Conservation (phyloP, 2,888 invertebrate species). For the Ferrisia virgata region DNA sequence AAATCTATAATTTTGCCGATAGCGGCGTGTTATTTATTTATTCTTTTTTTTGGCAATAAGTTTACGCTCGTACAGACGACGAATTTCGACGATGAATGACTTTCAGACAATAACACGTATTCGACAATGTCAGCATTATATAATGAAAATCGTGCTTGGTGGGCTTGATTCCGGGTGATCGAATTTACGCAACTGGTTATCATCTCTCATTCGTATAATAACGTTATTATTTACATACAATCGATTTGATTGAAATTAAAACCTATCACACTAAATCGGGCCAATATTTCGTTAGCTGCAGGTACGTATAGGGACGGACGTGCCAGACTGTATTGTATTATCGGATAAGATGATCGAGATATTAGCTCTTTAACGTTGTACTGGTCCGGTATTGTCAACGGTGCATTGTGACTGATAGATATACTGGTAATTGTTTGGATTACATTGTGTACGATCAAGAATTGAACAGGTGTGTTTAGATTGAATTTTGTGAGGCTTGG, state of each 20-base stretch:
- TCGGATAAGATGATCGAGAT: neutral
- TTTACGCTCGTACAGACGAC: neutral
- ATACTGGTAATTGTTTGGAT: neutral
- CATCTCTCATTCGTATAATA: neutral
- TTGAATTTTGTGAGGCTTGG: too few relatives aligned
- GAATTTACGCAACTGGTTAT: slow-evolving; percentile 16
- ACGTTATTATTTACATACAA: slow-evolving; percentile 26
- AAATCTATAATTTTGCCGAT: neutral
- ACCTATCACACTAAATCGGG: neutral
- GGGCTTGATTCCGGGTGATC: slow-evolving; percentile 22
- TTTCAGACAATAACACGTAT: neutral
- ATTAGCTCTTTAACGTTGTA: neutral
- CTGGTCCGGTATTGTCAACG: neutral
- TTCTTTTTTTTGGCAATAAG: neutral
- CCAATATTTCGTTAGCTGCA: neutral
- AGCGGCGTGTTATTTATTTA: neutral
- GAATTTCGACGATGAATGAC: neutral
- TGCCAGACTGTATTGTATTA: neutral
- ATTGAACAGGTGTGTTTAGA: too few relatives aligned
- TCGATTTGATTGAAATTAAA: slow-evolving; percentile 20
- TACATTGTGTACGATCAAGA: too few relatives aligned
- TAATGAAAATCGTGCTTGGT: neutral
- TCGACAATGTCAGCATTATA: neutral
- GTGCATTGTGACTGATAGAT: neutral
- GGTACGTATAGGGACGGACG: neutral